Evolutionary conservation across 1,140 invertebrate species (phyloP).

Genomic region (Diprion similis): DNA sequence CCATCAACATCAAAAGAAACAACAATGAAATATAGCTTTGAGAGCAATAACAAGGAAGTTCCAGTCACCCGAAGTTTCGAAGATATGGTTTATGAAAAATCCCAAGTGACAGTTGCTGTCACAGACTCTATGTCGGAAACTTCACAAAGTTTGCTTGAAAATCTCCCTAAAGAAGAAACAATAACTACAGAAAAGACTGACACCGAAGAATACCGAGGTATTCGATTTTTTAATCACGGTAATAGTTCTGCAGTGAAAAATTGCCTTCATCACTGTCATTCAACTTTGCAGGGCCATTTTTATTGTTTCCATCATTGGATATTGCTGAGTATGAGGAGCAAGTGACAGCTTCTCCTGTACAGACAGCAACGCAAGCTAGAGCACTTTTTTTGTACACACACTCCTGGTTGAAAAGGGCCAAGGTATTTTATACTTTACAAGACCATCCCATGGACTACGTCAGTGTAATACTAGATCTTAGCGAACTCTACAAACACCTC

Average conservation of each 20-base stretch:
- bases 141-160: constrained; percentile 1
- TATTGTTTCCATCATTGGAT: constrained; percentile 64
- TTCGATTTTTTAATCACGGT: background rate
- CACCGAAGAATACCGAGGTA: constrained; percentile 21
- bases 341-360: constrained; percentile 68
- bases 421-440: constrained; percentile 72
- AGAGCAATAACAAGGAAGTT: background rate
- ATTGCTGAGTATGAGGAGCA: constrained; percentile 64
- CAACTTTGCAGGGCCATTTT: constrained; percentile 32
- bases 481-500: constrained; percentile 71
- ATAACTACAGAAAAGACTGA: background rate
- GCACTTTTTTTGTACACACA: constrained; percentile 70
- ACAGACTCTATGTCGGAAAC: background rate
- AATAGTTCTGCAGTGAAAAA: background rate
- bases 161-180: background rate
- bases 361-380: constrained; percentile 63
- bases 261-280: background rate
- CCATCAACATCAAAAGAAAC: background rate
- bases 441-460: constrained; percentile 74
- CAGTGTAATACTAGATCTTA: constrained; percentile 72
- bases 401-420: constrained; percentile 70
- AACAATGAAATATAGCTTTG: background rate
- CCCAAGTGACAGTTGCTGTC: background rate
- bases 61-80: background rate
- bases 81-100: constrained; percentile 12